Percentiles rank a stretch among this genome's conserved stretches.
Evolutionary conservation across 2,797 vertebrate genomes (phyloP).

Genomic region (Mormyrops attenuatus): DNA sequence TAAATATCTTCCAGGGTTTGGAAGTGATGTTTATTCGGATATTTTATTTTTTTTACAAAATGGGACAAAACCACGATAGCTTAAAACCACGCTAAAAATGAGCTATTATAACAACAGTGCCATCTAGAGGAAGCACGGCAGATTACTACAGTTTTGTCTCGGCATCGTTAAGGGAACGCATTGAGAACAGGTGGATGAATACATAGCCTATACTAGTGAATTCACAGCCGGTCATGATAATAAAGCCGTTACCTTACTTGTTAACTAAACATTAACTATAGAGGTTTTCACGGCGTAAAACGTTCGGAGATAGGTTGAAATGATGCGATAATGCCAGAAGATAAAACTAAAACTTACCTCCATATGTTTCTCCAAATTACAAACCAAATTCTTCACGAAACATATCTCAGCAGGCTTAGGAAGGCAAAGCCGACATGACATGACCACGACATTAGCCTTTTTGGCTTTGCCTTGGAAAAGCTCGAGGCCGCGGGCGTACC

Average conservation of each 20-base stretch:
- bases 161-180: background rate
- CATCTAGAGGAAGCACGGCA: conserved; percentile 17
- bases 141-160: background rate
- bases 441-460: background rate
- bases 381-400: background rate
- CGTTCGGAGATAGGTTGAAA: background rate
- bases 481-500: background rate
- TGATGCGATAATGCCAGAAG: background rate
- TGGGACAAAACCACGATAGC: background rate
- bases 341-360: background rate
- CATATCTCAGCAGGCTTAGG: background rate
- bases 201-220: background rate
- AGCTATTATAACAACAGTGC: background rate
- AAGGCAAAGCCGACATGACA: background rate
- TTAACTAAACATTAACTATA: background rate
- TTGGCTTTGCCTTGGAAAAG: background rate
- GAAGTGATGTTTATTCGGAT: background rate
- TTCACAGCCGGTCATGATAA: background rate
- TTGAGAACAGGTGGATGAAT: background rate
- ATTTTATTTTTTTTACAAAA: background rate
- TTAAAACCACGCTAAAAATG: background rate
- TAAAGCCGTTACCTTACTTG: background rate
- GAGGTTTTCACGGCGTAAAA: background rate
- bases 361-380: background rate
- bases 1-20: background rate